Conservation (phyloP, 2,888 invertebrate species). For the Empis stercorea region DNA sequence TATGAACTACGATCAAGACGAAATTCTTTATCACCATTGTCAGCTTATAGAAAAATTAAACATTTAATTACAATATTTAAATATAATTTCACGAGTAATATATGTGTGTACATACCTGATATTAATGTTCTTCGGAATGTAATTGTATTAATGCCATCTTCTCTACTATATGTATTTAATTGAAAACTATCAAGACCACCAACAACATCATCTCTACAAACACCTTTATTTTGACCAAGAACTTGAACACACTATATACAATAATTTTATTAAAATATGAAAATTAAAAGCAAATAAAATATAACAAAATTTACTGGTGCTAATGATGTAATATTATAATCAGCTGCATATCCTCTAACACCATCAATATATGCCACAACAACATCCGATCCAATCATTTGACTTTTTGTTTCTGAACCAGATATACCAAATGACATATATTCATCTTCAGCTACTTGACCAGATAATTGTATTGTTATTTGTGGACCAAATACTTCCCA, state of each 20-base stretch:
- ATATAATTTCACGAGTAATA: neutral
- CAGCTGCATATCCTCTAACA: conserved; percentile 58
- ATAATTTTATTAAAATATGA: neutral
- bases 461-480: conserved; percentile 73
- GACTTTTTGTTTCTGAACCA: conserved; percentile 53
- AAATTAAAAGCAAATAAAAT: neutral
- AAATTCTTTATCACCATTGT: conserved; percentile 63
- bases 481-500: conserved; percentile 88
- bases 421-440: conserved; percentile 86
- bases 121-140: conserved; percentile 64
- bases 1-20: conserved; percentile 47
- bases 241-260: conserved; percentile 63
- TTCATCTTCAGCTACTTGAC: conserved; percentile 54
- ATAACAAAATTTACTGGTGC: conserved; percentile 48
- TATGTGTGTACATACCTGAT: conserved; percentile 56
- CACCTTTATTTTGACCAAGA: conserved; percentile 72
- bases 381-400: conserved; percentile 78
- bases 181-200: conserved; percentile 75
- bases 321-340: conserved; percentile 74
- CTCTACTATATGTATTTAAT: conserved; percentile 55
- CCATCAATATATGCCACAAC: conserved; percentile 63
- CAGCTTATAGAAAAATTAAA: conserved; percentile 46
- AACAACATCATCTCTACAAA: conserved; percentile 70
- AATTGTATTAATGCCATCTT: conserved; percentile 63
- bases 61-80: neutral